Base-by-base conservation (phyloP, 2,113 vertebrate species). In the Chelonoidis abingdonii region DNA sequence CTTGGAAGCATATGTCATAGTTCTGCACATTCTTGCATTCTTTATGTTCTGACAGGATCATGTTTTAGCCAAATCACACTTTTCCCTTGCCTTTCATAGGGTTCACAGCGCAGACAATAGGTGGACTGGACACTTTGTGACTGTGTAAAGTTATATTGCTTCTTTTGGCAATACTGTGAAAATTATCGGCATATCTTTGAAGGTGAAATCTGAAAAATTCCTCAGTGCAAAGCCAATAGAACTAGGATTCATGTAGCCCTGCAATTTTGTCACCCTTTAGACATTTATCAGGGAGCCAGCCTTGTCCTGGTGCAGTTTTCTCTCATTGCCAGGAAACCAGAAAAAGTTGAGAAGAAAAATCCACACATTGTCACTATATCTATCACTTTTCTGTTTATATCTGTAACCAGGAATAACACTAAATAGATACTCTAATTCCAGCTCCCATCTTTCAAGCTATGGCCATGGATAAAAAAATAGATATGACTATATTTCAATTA, bases 291-390 rank as follows among this genome's bases (percentile, higher is more conserved):
- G 12, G n/a, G 82, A 85, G 44, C 49, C 53, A 92, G 86, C 75
- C 86, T 92, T 93, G 53, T 31, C 2, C 24, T 89, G 44, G 1
- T 3, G 2, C 3, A 2, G 2, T 84, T 94, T 93, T n/a, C 59
- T 86, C 93, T 96, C 81, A 93, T 82, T 49, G 80, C 49, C 31
- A 72, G 88, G 76, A 93, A 96, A 95, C 19, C 5, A n/a, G 83
- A 82, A 12, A 24, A 80, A 84, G 57, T 35, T 91, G 24, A 96
- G 86, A 75, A 90, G 56, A 90, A 21, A 94, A 93, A 86, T 89
- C 17, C 38, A 24, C 54, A 41, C 22, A 14, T 16, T 87, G 59
- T 22, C 57, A 85, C 83, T 87, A 79, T 72, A 90, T 91, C 50
- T 84, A 52, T 93, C n/a, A 92, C 80, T 92, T 93, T 94, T 72